Percentiles rank a stretch among this genome's conserved stretches.
These are phyloP conservation scores for Porites rus DNA, from an alignment of 92 coral and sea anemone species.

Conservation along the genomic window DNA sequence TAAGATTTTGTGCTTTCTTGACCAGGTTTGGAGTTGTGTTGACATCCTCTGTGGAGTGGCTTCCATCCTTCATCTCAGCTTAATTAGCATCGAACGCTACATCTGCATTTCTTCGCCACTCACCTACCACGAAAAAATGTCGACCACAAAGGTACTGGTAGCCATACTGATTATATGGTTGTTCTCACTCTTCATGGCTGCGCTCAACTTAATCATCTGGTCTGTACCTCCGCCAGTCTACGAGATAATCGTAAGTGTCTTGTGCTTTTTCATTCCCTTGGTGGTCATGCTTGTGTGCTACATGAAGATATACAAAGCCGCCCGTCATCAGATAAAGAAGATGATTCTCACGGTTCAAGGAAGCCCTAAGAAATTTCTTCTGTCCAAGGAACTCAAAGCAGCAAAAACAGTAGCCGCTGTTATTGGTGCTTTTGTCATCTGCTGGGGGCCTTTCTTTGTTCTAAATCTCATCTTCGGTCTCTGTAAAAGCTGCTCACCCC, in stretches of 20 bases:
- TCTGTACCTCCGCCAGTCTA: slow-evolving; percentile 77
- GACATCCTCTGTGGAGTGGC: slow-evolving; percentile 80
- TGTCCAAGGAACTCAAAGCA: slow-evolving; percentile 91
- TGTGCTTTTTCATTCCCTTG: slow-evolving; percentile 79
- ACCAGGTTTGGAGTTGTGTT: slow-evolving; percentile 72
- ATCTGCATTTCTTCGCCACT: slow-evolving; percentile 79
- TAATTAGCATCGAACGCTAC: slow-evolving; percentile 71
- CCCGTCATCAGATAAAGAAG: slow-evolving; percentile 85
- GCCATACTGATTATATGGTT: slow-evolving; percentile 79
- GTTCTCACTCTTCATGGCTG: slow-evolving; percentile 77
- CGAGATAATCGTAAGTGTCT: slow-evolving; percentile 75
- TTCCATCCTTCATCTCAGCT: slow-evolving; percentile 69
- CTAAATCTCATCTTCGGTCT: slow-evolving; percentile 82
- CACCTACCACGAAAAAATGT: slow-evolving; percentile 75
- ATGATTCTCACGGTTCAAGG: slow-evolving; percentile 91
- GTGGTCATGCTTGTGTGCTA: slow-evolving; percentile 74
- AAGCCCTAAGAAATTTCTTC: slow-evolving; percentile 84
- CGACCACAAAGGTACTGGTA: slow-evolving; percentile 68
- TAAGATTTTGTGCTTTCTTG: neutral
- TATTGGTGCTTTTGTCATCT: slow-evolving; percentile 90
- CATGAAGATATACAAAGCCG: slow-evolving; percentile 79
- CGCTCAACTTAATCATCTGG: slow-evolving; percentile 69
- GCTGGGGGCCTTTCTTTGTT: slow-evolving; percentile 98
- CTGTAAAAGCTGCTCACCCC: slow-evolving; percentile 69
- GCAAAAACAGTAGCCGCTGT: slow-evolving; percentile 96